Percentiles rank a stretch among this genome's conserved stretches.
These are phyloP conservation scores for Calephelis virginiensis DNA, from an alignment of 1,140 invertebrate genomes.

Conservation along the genomic window DNA sequence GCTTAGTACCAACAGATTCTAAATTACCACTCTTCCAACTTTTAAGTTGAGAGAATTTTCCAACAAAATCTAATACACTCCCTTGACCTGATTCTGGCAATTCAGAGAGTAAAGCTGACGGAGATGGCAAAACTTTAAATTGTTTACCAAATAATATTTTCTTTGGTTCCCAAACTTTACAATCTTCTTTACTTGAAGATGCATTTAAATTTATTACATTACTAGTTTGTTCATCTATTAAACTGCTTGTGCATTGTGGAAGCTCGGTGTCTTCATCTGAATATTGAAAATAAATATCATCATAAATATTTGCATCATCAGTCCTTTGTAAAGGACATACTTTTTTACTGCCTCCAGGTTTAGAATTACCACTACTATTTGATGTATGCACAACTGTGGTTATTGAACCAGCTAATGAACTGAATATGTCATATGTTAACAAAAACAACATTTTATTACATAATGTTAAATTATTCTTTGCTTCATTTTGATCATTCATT, in stretches of 20 bases:
- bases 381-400: conserved; percentile 67
- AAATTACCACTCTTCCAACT: conserved; percentile 64
- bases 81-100: conserved; percentile 46
- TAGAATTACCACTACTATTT: conserved; percentile 66
- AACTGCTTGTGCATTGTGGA: conserved; percentile 64
- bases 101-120: conserved; percentile 11
- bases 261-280: conserved; percentile 74
- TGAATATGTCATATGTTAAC: conserved; percentile 73
- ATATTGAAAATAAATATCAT: conserved; percentile 74
- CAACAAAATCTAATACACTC: conserved; percentile 59
- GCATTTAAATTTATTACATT: conserved; percentile 73
- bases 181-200: conserved; percentile 36
- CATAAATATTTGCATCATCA: conserved; percentile 69
- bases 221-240: conserved; percentile 71
- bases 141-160: conserved; percentile 12
- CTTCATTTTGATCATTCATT: conserved; percentile 76
- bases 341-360: conserved; percentile 74
- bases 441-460: conserved; percentile 71
- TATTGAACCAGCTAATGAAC: conserved; percentile 63
- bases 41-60: conserved; percentile 62
- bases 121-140: not conserved
- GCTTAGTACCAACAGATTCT: conserved; percentile 62
- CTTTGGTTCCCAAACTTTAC: conserved; percentile 16
- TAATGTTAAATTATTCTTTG: conserved; percentile 59
- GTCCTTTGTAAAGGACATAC: conserved; percentile 56